Conservation (phyloP, 2,113 vertebrate genomes). For the Mastomys coucha region DNA sequence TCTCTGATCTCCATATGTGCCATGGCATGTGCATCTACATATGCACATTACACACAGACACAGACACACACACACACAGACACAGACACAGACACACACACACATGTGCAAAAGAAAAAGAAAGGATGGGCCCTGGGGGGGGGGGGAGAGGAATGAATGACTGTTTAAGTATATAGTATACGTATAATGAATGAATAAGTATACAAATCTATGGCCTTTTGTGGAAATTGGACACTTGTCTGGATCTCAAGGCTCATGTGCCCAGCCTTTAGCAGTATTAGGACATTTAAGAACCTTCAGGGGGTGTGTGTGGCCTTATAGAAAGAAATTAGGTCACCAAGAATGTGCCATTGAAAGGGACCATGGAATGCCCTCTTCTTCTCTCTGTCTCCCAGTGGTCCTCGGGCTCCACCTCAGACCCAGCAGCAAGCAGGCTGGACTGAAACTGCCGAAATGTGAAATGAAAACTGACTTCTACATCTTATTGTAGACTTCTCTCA, state of each 20-base stretch:
- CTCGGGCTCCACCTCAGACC: neutral
- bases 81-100: neutral
- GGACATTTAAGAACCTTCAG: neutral
- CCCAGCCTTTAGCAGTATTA: accelerated
- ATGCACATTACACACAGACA: neutral
- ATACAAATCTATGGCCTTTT: neutral
- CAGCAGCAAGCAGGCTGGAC: neutral
- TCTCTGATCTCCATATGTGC: neutral
- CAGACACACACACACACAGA: neutral
- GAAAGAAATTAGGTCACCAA: too few species aligned
- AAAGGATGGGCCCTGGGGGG: neutral
- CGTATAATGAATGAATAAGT: neutral
- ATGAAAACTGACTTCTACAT: neutral
- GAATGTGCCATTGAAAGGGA: neutral
- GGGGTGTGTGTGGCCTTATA: neutral
- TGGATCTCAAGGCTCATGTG: neutral
- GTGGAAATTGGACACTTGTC: neutral
- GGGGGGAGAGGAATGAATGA: neutral
- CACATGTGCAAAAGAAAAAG: neutral
- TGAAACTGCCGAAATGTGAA: neutral
- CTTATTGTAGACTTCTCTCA: neutral
- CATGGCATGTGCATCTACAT: neutral
- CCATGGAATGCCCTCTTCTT: neutral
- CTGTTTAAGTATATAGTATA: neutral
- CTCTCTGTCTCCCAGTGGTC: neutral